These are phyloP conservation scores for Eulemur albifrons DNA, from an alignment of 2,797 vertebrate species.

Conservation along the genomic window DNA sequence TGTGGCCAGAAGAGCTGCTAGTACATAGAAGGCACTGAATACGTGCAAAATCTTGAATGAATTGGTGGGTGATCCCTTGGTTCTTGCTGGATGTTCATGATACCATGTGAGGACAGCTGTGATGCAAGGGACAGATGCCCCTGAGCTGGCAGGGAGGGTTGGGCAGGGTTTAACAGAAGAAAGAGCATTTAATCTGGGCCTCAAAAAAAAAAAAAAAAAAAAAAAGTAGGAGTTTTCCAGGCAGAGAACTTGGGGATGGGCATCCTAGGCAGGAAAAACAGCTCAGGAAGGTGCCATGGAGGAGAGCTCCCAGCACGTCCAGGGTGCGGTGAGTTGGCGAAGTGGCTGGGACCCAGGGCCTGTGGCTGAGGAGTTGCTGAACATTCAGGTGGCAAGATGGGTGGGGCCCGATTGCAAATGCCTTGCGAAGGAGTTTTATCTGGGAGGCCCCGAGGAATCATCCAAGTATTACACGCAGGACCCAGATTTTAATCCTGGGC, in stretches of 20 bases:
- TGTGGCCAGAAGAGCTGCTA: not conserved
- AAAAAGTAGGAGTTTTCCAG: not conserved
- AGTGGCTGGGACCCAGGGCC: not conserved
- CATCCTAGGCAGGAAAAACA: not conserved
- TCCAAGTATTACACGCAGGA: not conserved
- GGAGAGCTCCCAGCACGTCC: no score
- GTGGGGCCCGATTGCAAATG: not conserved
- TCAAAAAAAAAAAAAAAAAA: not conserved
- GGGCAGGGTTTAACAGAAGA: not conserved
- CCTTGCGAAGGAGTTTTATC: not conserved
- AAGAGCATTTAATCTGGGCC: not conserved
- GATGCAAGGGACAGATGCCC: accelerated
- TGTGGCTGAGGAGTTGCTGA: not conserved
- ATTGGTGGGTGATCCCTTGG: not conserved
- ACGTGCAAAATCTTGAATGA: not conserved
- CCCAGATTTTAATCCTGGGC: not conserved
- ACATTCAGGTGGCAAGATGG: not conserved
- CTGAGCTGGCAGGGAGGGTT: no score
- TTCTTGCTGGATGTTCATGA: not conserved
- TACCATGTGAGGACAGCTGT: not conserved
- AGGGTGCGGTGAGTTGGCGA: not conserved
- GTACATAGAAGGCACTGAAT: not conserved
- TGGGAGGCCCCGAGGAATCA: not conserved
- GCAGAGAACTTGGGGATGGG: not conserved
- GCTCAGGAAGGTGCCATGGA: not conserved